Percentiles rank a stretch among this genome's conserved stretches.
Evolutionary conservation across 2,113 vertebrate species (phyloP).

Genomic region (Odocoileus hemionus): DNA sequence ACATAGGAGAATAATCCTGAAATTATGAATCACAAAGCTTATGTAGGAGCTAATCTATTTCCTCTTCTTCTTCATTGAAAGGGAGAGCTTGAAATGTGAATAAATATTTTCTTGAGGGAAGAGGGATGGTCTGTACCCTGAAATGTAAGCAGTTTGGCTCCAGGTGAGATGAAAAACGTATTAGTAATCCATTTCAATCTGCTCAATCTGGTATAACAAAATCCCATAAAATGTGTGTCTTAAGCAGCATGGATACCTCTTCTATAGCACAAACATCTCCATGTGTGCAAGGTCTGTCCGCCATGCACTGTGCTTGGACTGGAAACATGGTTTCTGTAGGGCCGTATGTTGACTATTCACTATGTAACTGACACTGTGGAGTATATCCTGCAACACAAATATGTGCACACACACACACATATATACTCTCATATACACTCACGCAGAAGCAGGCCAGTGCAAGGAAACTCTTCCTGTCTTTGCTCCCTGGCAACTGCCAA

Average conservation of each 20-base stretch:
- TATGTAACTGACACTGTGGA: background rate
- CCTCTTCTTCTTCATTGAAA: background rate
- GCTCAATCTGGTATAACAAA: background rate
- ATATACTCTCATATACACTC: background rate
- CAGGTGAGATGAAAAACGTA: background rate
- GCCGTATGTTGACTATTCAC: background rate
- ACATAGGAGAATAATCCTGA: background rate
- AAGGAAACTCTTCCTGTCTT: background rate
- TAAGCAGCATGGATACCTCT: background rate
- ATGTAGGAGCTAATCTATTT: background rate
- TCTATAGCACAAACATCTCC: background rate
- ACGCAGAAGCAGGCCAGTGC: background rate
- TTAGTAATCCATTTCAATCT: background rate
- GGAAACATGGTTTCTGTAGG: background rate
- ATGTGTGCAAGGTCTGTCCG: background rate
- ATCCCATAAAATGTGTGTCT: background rate
- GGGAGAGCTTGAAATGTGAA: background rate
- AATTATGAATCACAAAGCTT: background rate
- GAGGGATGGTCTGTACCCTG: background rate
- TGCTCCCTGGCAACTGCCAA: background rate
- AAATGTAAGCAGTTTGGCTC: background rate
- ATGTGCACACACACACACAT: background rate
- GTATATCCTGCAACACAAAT: background rate
- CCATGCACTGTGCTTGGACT: background rate
- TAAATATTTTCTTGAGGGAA: background rate